Evolutionary conservation across 2,113 vertebrate species (phyloP).

Genomic region (Peromyscus californicus): DNA sequence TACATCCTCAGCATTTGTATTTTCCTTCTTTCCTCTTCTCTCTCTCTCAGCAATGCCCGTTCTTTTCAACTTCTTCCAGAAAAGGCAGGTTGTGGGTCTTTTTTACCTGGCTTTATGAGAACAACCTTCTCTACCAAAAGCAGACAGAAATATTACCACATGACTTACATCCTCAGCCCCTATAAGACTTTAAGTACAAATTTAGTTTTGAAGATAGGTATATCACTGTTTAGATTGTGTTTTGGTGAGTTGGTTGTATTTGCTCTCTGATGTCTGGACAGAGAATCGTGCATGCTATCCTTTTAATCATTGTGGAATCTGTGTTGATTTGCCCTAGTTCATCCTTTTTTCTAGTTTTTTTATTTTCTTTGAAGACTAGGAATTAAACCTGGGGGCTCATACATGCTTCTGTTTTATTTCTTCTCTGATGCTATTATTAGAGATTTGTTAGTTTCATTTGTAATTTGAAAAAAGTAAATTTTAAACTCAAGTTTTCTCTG

Average conservation of each 20-base stretch:
- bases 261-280: neutral
- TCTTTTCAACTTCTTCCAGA: neutral
- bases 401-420: neutral
- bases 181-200: neutral
- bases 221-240: neutral
- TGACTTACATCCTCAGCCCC: neutral
- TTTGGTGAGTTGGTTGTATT: slow-evolving; percentile 13
- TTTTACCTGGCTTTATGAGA: neutral
- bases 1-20: neutral
- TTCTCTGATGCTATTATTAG: neutral
- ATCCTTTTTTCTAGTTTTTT: neutral
- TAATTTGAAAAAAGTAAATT: neutral
- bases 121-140: neutral
- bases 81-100: neutral
- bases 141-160: neutral
- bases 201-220: slow-evolving; percentile 1
- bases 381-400: neutral
- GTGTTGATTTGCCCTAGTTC: neutral
- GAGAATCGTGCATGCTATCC: neutral
- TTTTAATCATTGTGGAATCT: neutral
- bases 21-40: no score
- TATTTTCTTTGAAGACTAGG: neutral
- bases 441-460: neutral
- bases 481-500: neutral
- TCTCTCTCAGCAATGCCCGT: neutral